Percentiles rank a stretch among this genome's conserved stretches.
phyloP scores from a whole-genome alignment of 2,888 invertebrate species.

The Polylopha cassiicola region DNA sequence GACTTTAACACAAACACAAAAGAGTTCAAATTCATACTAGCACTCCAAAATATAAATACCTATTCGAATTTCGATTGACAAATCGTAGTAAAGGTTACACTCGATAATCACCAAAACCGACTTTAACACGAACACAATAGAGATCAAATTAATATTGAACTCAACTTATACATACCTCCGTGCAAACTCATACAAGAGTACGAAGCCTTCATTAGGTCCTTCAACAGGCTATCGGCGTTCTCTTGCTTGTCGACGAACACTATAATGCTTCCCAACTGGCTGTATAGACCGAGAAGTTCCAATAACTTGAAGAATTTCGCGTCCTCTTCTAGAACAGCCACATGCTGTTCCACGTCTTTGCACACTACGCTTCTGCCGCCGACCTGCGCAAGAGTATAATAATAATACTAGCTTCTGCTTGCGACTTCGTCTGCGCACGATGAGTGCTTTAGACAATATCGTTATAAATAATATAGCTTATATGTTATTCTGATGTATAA shows the following conservation, averaged over 20 bases:
- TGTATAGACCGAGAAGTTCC: conserved; percentile 97
- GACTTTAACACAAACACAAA: no score
- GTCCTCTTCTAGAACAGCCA: conserved; percentile 95
- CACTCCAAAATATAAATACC: neutral
- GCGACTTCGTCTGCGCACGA: no score
- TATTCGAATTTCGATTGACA: neutral
- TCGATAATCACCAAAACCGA: no score
- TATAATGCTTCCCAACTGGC: conserved; percentile 94
- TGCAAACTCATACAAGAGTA: conserved; percentile 98
- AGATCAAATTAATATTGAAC: conserved; percentile 1
- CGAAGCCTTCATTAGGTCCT: conserved; percentile 96
- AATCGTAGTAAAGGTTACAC: no score
- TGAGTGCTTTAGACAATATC: no score
- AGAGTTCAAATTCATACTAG: neutral
- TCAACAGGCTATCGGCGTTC: conserved; percentile 93
- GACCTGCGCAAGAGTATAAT: conserved; percentile 79
- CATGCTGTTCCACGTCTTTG: conserved; percentile 97
- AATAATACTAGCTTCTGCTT: no score
- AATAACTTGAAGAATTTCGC: conserved; percentile 98
- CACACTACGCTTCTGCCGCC: conserved; percentile 98
- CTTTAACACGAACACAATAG: no score
- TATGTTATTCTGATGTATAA: no score
- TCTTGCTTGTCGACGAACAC: conserved; percentile 99
- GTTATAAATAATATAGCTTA: no score
- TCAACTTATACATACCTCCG: conserved; percentile 79